Base-by-base conservation (phyloP, 2,888 invertebrate species). In the Polydrusus pterygomalis region DNA sequence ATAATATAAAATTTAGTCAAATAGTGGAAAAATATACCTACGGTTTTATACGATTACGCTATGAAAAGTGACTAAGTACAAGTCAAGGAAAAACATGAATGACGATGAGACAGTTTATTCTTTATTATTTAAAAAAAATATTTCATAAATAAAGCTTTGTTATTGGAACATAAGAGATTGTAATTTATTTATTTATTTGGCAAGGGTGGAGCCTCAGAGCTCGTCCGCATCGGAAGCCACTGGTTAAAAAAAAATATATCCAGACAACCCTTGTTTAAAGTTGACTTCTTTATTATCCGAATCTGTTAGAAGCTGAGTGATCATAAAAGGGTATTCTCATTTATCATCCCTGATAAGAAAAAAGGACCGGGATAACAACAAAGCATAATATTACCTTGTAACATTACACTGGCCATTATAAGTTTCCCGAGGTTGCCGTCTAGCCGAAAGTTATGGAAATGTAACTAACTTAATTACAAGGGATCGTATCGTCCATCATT, bases 381-480 rank as follows among this genome's bases (percentile, higher is more conserved):
- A 43, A 43, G 43, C 43, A n/a, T 43, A 43, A 43, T n/a, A 43
- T 43, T 43, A 43, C 43, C n/a, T n/a, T 43, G 43, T 43, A 43
- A 43, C 43, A n/a, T 43, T 43, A 43, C 43, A 43, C 43, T 43
- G 13, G 43, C 43, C 43, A 43, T 43, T 43, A 43, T 43, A 43
- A 13, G 43, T 43, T 43, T n/a, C n/a, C 13, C 13, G 5, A 43
- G 13, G 6, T n/a, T 43, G 6, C 43, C n/a, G 43, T 43, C 43
- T 43, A 13, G 43, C 43, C 43, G 5, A 43, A 13, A 7, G 43
- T 43, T 7, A 43, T 43, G 43, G 43, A 13, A 43, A 43, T 43
- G 43, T 43, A 43, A 13, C 43, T 34, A 34, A 34, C 8, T 13
- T 43, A 43, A 43, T 43, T 43, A 43, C 13, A 43, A 43, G 43